Base-by-base conservation (phyloP, 2,888 invertebrate genomes). In the Coenonympha arcania region DNA sequence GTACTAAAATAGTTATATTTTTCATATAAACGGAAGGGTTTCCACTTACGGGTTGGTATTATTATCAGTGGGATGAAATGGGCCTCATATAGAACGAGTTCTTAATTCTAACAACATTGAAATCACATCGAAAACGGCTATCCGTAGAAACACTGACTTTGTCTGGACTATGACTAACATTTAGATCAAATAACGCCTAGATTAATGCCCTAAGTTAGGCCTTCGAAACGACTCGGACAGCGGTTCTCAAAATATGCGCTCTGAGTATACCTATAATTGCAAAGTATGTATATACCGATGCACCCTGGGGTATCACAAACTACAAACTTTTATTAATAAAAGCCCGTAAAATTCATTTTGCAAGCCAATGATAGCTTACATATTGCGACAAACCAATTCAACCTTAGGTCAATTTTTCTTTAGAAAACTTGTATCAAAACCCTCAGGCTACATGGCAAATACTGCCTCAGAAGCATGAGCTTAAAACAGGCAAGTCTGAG, bases 1-100 rank as follows among this genome's bases (percentile, higher is more conserved):
- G 81, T 84, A 82, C 81, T 83, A 76, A 76, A 64, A 66, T 66
- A 69, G 64, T 63, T 15, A 9, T 63, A 41, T 73, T 42, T 33
- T 34, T 16, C 16, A 24, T 34, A 30, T 30, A 30, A 34, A 34
- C 24, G 72, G 73, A 79, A 76, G 76, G 70, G 62, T 72, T 58
- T 39, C 24, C 22, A 34, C 34, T 61, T 57, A 59, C 60, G 72
- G 76, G 75, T 71, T n/a, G n/a, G n/a, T n/a, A n/a, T 68, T 57
- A 53, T 44, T 31, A 48, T 55, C 54, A 58, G 58, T 60, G 59
- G 60, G 57, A 52, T 50, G n/a, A 24, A 42, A 34, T 34, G 33
- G 22, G 33, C 16, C 46, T 50, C 53, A 46, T 42, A 36, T 19
- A 36, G 57, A 61, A 59, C 57, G 48, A 46, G 44, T 46, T 44